Base-by-base conservation (phyloP, 2,113 vertebrate genomes). In the Strix uralensis region DNA sequence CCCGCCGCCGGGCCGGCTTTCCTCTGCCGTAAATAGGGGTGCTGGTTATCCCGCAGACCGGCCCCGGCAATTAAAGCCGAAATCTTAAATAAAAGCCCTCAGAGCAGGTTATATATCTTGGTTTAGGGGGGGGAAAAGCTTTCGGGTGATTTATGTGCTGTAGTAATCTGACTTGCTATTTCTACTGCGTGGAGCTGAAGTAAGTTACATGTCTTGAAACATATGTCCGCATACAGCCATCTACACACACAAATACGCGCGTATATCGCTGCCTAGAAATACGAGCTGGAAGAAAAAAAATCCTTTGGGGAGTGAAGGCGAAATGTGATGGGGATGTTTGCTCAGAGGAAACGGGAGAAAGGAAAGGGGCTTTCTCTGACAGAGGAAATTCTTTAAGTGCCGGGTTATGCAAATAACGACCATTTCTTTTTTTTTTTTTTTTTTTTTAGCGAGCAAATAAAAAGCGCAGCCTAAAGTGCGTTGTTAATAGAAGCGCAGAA, bases 361-460 rank as follows among this genome's bases (percentile, higher is more conserved):
- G 82, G 91, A 97, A 95, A 88, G 29, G 18, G 70, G 34, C 61
- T 92, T 95, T 96, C 82, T 92, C 66, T 71, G 46, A 42, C 72
- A 36, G 80, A 65, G 79, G 73, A 74, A 94, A 89, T 90, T 86
- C 65, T 92, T 70, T 42, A 81, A 90, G 92, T 67, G 88, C 79
- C 47, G 42, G 20, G 30, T 93, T 91, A 84, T 71, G 79, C 96
- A 95, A 91, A 86, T 92, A 95, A 77, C 20, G 49, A 85, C 11
- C 17, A 5, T 40, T 88, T 93, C 46, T 90, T 82, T 87, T 40
- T 86, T 74, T 88, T n/a, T n/a, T n/a, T n/a, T n/a, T 47, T 44
- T 44, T 44, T 44, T 86, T 78, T 88, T 47, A 81, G 74, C 15
- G 25, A 83, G 70, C 22, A 69, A 79, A 62, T 86, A 44, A 47